Evolutionary conservation across 2,888 invertebrate species (phyloP), one percentile per base, ranked within the genome.

Genomic region (Ormyrus pomaceus): DNA sequence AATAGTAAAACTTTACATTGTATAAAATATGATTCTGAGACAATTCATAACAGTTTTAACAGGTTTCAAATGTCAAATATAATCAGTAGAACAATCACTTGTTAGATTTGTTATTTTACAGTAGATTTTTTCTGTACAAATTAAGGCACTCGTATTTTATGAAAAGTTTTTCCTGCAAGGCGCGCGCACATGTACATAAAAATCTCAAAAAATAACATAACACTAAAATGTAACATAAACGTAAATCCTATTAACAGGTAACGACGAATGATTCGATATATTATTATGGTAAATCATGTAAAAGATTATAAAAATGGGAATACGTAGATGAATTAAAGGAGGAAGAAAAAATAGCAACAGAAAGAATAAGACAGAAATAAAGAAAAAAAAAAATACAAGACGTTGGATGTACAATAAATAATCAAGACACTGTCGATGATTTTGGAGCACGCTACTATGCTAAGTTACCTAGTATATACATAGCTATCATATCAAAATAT

Each of bases 401-500:
- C 78, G 82, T 80, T 87, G 83, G 87, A 89, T 89, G 88, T 89
- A 90, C 87, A 90, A 90, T 90, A 90, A 90, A 90, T 90, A 90
- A 89, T 86, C 89, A 88, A 89, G 86, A 86, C 84, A 84, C 84
- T 88, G 82, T 84, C 83, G 81, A 86, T 86, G 85, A 86, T 86
- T 88, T 86, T 86, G 85, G 86, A 85, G 86, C 88, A 89, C 89
- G 86, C 87, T 84, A 86, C 82, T 82, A 82, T 84, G 85, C 86
- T 86, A 86, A 86, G 83, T 84, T 87, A 88, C 86, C 90, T 90
- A 90, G 86, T 90, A 91, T 91, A 90, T 91, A 91, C 90, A 91
- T 88, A 89, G 87, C 87, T 89, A 88, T 90, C 88, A 88, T 90
- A 90, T 88, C 89, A 89, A 90, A 90, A 90, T 89, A 90, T 89